A percentile compares a stretch with the other conserved stretches of the same genome.
These are phyloP conservation scores for Hippasteria phrygiana DNA, from an alignment of 53 echinoderm and acorn worm genomes.

Conservation along the genomic window DNA sequence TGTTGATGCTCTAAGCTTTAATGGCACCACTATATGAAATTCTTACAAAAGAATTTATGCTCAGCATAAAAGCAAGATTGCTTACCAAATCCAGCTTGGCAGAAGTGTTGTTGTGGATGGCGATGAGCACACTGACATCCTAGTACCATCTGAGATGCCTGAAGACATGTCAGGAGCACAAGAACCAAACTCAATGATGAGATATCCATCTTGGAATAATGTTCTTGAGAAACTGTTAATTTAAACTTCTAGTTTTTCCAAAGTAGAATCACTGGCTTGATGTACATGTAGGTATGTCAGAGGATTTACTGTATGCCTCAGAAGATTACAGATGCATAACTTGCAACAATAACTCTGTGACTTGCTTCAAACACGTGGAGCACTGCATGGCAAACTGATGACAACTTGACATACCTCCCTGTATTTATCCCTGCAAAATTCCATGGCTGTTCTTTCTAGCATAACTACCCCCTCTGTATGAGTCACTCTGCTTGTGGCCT, in stretches of 20 bases:
- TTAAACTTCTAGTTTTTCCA: neutral
- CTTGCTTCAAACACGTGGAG: constrained; percentile 47
- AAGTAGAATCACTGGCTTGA: neutral
- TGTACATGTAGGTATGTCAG: neutral
- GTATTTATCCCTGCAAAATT: constrained; percentile 54
- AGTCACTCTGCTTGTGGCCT: neutral
- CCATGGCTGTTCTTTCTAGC: constrained; percentile 29
- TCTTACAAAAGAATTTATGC: no score
- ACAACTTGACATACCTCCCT: neutral
- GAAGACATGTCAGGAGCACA: constrained; percentile 4
- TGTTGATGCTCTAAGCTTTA: no score
- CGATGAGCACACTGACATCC: constrained; percentile 83
- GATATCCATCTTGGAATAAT: constrained; percentile 41
- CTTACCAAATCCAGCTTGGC: constrained; percentile 92
- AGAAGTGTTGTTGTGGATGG: constrained; percentile 93
- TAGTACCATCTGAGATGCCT: constrained; percentile 53
- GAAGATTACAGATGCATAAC: neutral
- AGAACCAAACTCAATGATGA: constrained; percentile 25
- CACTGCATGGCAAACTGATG: constrained; percentile 34
- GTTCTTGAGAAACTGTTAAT: neutral
- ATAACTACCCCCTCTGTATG: constrained; percentile 33
- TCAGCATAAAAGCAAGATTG: neutral
- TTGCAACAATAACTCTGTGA: neutral
- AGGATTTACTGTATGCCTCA: no score
- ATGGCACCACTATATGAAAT: neutral